Evolutionary conservation across 1,140 invertebrate species (phyloP).

Genomic region (Branchinecta lindahli): DNA sequence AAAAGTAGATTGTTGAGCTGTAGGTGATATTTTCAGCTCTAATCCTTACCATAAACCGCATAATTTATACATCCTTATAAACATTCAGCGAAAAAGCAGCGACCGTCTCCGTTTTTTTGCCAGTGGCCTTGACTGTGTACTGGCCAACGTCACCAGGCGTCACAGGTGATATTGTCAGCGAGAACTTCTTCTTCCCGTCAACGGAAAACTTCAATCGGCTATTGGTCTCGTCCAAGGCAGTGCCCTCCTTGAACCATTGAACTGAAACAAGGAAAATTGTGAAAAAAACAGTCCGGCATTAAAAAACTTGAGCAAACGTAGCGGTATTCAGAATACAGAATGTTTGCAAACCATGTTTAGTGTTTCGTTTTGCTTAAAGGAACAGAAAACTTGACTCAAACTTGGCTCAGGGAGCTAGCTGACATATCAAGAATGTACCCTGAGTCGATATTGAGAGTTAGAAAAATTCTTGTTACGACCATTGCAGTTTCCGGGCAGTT

Average conservation of each 20-base stretch:
- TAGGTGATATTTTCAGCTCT: neutral
- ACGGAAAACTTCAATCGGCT: conserved; percentile 63
- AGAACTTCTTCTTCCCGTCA: conserved; percentile 56
- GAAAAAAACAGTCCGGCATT: neutral
- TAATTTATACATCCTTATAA: conserved; percentile 19
- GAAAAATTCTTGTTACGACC: too few relatives aligned
- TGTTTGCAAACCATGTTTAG: too few relatives aligned
- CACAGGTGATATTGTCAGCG: conserved; percentile 52
- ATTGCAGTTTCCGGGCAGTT: too few relatives aligned
- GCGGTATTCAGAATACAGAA: conserved; percentile 12
- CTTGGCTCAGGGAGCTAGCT: too few relatives aligned
- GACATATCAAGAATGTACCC: too few relatives aligned
- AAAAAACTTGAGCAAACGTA: neutral
- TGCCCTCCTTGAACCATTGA: conserved; percentile 79
- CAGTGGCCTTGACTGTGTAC: conserved; percentile 70
- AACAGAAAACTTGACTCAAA: too few relatives aligned
- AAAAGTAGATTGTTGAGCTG: neutral
- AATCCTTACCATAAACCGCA: neutral
- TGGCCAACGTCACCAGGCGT: conserved; percentile 68
- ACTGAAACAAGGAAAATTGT: conserved; percentile 31
- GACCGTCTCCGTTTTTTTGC: conserved; percentile 61
- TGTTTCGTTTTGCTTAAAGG: too few relatives aligned
- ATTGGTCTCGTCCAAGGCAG: conserved; percentile 53
- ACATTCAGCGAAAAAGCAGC: conserved; percentile 77
- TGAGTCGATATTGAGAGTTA: too few relatives aligned